Conservation (phyloP, 2,888 invertebrate species). For the Argyra leucocephala region DNA sequence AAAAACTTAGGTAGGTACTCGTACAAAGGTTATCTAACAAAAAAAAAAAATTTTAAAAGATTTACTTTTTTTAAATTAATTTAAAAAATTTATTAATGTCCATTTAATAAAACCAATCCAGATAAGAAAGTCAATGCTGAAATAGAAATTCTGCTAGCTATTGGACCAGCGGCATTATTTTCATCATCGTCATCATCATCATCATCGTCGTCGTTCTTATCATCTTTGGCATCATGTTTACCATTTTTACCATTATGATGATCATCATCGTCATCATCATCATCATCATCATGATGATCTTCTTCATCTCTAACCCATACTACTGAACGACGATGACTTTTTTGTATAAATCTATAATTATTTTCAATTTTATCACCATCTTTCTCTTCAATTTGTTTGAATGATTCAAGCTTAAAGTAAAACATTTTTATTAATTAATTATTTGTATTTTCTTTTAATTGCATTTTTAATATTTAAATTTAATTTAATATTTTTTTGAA, state of each 20-base stretch:
- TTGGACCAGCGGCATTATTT: not conserved
- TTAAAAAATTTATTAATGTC: not conserved
- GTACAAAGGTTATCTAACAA: no score
- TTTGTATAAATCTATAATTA: conserved; percentile 44
- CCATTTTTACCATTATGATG: not conserved
- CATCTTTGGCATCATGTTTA: not conserved
- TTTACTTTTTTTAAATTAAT: no score
- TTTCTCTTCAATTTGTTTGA: conserved; percentile 39
- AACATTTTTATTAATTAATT: no score
- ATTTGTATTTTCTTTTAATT: no score
- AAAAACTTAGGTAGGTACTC: no score
- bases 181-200: not conserved
- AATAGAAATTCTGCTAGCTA: not conserved
- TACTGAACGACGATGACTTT: conserved; percentile 33
- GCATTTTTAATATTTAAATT: no score
- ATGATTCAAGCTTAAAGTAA: conserved; percentile 38
- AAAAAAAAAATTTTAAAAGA: no score
- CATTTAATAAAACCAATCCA: not conserved
- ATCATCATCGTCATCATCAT: conserved; percentile 10
- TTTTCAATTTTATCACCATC: conserved; percentile 38
- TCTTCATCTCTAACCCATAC: conserved; percentile 27
- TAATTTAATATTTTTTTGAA: no score
- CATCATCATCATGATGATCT: conserved; percentile 11
- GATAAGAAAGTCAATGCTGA: not conserved
- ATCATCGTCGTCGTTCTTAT: not conserved